Base-by-base conservation (phyloP, 2,113 vertebrate species). In the Morone chrysops region DNA sequence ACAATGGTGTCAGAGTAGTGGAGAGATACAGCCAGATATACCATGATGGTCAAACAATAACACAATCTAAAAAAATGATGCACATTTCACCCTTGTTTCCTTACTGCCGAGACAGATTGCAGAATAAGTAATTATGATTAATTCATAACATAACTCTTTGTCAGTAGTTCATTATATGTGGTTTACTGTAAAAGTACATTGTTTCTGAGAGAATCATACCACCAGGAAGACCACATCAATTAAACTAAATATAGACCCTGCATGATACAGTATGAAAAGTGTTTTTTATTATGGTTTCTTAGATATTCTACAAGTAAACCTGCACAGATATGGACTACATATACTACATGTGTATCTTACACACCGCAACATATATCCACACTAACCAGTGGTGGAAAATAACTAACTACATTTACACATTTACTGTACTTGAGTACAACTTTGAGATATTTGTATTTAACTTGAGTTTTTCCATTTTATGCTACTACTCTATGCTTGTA, bases 41-140 rank as follows among this genome's bases (percentile, higher is more conserved):
- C 70, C 36, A 77, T 85, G 54, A 81, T 72, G 18, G 84, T 75
- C 69, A 84, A 90, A 95, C 94, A 95, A 95, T 94, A 78, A 88
- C 53, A 78, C 78, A 65, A 90, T 82, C 89, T 92, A 72, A 88
- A 79, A 31, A 82, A 88, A 91, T 91, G 75, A 87, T 89, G 71
- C 67, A 70, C 85, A 75, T 86, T 86, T 93, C 66, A 88, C 89
- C 89, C 61, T 61, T n/a, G 43, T 73, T 88, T 91, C 83, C 89
- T 81, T 80, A 86, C 61, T 70, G 72, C 65, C 71, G 69, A 86
- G 84, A 87, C 20, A 74, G 22, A 83, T 75, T 48, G 57, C 59
- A 51, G 57, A 56, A 38, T n/a, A 72, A 76, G 45, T 72, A 14
- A 75, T 75, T 50, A 45, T 41, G 14, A 31, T 38, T n/a, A 25